Evolutionary conservation across 2,113 vertebrate genomes (phyloP).

Genomic region (Otolemur garnettii): DNA sequence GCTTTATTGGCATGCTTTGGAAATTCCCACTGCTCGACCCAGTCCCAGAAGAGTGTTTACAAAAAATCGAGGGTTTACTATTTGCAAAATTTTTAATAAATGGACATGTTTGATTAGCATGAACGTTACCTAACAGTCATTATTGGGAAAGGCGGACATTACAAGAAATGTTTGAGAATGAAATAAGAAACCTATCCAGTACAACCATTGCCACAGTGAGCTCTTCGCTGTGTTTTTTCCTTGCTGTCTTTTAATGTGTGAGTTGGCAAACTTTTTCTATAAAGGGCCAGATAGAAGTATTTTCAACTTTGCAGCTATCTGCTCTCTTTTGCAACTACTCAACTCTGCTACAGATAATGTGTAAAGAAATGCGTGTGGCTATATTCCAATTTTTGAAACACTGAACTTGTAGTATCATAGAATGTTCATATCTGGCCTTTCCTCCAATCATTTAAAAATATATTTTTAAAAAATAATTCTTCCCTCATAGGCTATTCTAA

Average conservation of each 20-base stretch:
- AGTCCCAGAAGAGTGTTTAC: not conserved
- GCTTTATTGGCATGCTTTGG: not conserved
- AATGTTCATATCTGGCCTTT: not conserved
- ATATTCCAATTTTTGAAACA: not conserved
- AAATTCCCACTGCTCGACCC: not conserved
- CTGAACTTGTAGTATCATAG: not conserved
- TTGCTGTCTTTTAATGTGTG: not conserved
- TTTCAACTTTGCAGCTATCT: not conserved
- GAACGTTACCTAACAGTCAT: not conserved
- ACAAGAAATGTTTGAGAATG: not conserved
- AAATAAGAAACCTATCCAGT: not conserved
- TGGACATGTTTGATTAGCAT: not conserved
- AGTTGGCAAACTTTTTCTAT: not conserved
- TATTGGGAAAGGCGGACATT: not conserved
- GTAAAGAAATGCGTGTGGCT: fast-evolving
- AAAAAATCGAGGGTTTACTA: not conserved
- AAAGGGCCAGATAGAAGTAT: not conserved
- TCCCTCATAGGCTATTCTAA: not conserved
- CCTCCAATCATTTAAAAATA: not conserved
- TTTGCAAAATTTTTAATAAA: not conserved
- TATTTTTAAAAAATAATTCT: not conserved
- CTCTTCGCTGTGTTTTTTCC: fast-evolving
- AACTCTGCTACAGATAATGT: fast-evolving
- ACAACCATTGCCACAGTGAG: too few species aligned
- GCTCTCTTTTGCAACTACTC: not conserved